phyloP scores from a whole-genome alignment of 2,888 invertebrate species.

The Oscheius sp. region DNA sequence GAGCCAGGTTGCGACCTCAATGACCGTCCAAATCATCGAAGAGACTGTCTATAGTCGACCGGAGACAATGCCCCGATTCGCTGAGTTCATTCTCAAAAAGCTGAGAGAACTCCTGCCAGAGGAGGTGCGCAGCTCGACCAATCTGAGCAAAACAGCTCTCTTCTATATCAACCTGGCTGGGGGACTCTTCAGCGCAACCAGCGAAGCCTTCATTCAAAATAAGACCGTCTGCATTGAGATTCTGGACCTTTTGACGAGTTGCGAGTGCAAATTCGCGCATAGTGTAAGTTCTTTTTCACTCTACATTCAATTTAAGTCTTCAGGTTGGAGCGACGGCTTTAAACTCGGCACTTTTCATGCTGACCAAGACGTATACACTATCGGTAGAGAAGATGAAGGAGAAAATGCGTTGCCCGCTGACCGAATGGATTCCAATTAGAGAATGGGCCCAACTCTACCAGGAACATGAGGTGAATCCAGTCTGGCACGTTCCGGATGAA shows the following conservation, averaged over 20 bases:
- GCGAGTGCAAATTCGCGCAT: constrained; percentile 35
- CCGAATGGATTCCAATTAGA: constrained; percentile 42
- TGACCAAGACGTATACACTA: constrained; percentile 29
- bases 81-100: constrained; percentile 28
- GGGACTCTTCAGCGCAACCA: constrained; percentile 20
- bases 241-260: constrained; percentile 28
- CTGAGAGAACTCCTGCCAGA: constrained; percentile 34
- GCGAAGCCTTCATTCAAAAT: constrained; percentile 32
- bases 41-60: constrained; percentile 25
- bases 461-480: constrained; percentile 26
- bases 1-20: constrained; percentile 32
- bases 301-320: background rate
- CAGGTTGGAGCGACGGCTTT: constrained; percentile 21
- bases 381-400: background rate
- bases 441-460: constrained; percentile 39
- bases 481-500: constrained; percentile 39
- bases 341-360: constrained; percentile 7
- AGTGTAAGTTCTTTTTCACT: constrained; percentile 25
- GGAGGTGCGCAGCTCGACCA: constrained; percentile 28
- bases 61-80: constrained; percentile 27
- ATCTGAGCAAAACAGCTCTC: constrained; percentile 30
- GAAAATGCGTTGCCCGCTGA: constrained; percentile 27
- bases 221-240: constrained; percentile 38
- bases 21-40: constrained; percentile 26
- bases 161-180: constrained; percentile 35